Evolutionary conservation across 2,888 invertebrate species (phyloP).

Genomic region (Drosophila helvetica): DNA sequence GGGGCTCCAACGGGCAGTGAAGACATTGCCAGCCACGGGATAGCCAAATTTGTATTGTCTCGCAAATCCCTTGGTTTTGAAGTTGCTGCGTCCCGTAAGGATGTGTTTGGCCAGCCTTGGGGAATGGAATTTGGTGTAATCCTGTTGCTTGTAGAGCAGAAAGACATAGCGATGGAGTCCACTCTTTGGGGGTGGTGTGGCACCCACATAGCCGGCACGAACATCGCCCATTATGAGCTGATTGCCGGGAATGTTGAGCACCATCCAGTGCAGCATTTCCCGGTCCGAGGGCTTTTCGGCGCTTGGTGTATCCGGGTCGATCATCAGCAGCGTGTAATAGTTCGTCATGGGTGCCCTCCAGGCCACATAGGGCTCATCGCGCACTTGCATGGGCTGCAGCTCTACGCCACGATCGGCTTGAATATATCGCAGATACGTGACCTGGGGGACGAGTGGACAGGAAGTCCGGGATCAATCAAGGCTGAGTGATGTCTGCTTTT

Average conservation of each 20-base stretch:
- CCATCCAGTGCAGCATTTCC: slow-evolving; percentile 96
- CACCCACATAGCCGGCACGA: slow-evolving; percentile 91
- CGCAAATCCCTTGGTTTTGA: slow-evolving; percentile 89
- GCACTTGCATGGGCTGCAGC: slow-evolving; percentile 87
- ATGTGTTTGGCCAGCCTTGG: slow-evolving; percentile 72
- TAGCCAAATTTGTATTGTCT: slow-evolving; percentile 90
- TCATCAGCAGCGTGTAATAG: slow-evolving; percentile 75
- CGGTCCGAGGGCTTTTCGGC: slow-evolving; percentile 89
- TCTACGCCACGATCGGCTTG: slow-evolving; percentile 87
- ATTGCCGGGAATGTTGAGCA: slow-evolving; percentile 91
- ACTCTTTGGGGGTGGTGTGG: slow-evolving; percentile 90
- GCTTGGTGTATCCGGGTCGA: slow-evolving; percentile 95
- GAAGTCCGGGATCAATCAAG: too few relatives aligned
- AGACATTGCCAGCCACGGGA: slow-evolving; percentile 77
- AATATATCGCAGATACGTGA: slow-evolving; percentile 81
- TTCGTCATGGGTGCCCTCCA: slow-evolving; percentile 55
- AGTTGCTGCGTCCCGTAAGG: slow-evolving; percentile 85
- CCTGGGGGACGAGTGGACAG: slow-evolving; percentile 50
- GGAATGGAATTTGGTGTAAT: slow-evolving; percentile 86
- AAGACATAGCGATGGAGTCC: slow-evolving; percentile 91
- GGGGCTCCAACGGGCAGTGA: slow-evolving; percentile 69
- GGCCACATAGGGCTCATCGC: slow-evolving; percentile 59
- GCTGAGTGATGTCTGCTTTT: neutral
- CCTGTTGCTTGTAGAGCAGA: slow-evolving; percentile 88
- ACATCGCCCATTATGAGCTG: slow-evolving; percentile 89